Conservation (phyloP, 2,797 vertebrate species). For the Buphagus erythrorhynchus region DNA sequence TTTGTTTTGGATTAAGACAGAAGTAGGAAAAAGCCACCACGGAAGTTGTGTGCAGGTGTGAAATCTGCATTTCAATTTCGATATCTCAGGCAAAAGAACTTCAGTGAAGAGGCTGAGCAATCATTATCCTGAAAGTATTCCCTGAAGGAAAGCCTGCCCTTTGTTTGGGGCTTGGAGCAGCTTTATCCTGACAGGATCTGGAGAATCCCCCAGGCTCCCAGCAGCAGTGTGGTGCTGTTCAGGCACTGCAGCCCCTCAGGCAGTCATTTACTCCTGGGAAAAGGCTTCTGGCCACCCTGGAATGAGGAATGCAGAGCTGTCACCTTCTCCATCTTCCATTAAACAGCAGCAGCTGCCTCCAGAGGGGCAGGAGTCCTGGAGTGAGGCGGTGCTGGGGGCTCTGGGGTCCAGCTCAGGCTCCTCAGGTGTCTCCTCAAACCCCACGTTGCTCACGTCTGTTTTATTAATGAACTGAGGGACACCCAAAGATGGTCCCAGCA, state of each 20-base stretch:
- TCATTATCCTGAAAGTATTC: background rate
- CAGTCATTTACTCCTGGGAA: background rate
- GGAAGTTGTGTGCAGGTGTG: background rate
- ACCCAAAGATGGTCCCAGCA: fast-evolving
- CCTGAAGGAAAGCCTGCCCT: background rate
- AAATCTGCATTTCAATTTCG: background rate
- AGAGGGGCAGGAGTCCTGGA: fast-evolving
- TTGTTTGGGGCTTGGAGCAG: fast-evolving
- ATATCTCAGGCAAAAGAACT: background rate
- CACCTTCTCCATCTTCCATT: background rate
- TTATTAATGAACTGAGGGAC: background rate
- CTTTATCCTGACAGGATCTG: background rate
- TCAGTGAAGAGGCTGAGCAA: background rate
- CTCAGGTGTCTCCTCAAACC: background rate
- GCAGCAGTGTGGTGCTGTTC: background rate
- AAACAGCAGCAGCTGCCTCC: background rate
- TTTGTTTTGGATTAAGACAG: background rate
- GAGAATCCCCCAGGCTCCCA: fast-evolving
- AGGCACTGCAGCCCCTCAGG: background rate
- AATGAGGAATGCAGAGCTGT: background rate
- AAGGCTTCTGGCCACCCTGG: background rate
- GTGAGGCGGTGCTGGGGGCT: background rate
- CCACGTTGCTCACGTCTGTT: background rate
- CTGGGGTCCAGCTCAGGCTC: background rate
- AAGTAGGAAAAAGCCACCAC: background rate